Conservation (phyloP, 2,888 invertebrate genomes). For the Phengaris alcon region DNA sequence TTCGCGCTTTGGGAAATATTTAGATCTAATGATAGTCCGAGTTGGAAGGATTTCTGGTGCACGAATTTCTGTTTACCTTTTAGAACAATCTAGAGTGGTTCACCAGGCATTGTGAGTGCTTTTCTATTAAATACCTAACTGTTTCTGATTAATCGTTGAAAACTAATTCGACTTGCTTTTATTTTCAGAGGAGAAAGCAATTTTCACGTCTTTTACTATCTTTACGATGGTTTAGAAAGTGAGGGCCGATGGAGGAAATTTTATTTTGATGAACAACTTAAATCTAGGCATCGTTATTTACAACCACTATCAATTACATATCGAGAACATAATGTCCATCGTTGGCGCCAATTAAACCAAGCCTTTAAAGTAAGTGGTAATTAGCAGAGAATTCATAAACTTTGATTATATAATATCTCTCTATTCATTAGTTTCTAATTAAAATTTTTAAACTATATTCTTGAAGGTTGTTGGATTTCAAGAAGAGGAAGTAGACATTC, state of each 20-base stretch:
- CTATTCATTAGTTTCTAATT: neutral
- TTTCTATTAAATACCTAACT: neutral
- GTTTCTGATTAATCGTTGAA: neutral
- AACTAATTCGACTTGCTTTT: neutral
- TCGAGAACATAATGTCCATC: constrained; percentile 82
- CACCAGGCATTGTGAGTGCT: constrained; percentile 84
- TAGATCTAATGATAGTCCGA: constrained; percentile 87
- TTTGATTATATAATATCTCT: too few species aligned
- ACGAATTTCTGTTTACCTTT: constrained; percentile 86
- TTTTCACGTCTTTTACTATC: constrained; percentile 90
- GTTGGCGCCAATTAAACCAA: constrained; percentile 85
- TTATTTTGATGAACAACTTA: constrained; percentile 81
- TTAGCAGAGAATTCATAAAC: neutral
- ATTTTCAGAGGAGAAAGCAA: constrained; percentile 84
- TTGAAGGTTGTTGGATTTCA: constrained; percentile 85
- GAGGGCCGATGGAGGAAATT: constrained; percentile 83
- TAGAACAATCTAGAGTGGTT: constrained; percentile 89
- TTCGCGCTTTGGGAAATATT: constrained; percentile 89
- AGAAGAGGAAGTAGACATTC: constrained; percentile 84
- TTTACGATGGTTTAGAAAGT: constrained; percentile 87
- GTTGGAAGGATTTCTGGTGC: constrained; percentile 88
- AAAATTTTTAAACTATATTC: neutral
- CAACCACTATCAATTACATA: constrained; percentile 67
- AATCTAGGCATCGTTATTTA: constrained; percentile 81
- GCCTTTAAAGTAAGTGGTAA: constrained; percentile 71